Percentiles rank a stretch among this genome's conserved stretches.
Conservation (phyloP, 2,797 vertebrate species). For the Synaphobranchus kaupii region DNA sequence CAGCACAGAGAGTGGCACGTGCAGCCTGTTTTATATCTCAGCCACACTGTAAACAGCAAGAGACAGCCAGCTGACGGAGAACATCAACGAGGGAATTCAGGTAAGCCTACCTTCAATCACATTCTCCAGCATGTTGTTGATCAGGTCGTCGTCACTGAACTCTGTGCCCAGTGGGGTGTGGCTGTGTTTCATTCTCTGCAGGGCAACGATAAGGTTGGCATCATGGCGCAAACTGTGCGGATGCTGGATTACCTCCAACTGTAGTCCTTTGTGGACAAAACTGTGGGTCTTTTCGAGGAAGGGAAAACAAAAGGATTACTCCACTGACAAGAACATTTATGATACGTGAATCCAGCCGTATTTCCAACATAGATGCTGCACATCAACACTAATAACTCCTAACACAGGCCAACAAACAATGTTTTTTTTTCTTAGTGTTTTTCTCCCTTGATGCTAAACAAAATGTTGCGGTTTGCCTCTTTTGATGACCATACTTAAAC, state of each 20-base stretch:
- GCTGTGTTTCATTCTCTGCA: constrained; percentile 53
- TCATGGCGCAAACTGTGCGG: constrained; percentile 52
- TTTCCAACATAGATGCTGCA: too few relatives aligned
- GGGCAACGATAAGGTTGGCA: constrained; percentile 61
- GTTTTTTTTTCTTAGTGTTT: too few relatives aligned
- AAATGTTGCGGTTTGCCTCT: not conserved
- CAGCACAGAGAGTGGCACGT: too few relatives aligned
- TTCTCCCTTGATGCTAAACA: not conserved
- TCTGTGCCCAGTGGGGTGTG: constrained; percentile 4
- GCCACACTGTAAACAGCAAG: too few relatives aligned
- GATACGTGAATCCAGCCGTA: not conserved
- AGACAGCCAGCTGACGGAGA: too few relatives aligned
- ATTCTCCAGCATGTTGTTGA: constrained; percentile 57
- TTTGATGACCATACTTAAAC: too few relatives aligned
- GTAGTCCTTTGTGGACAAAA: constrained; percentile 46
- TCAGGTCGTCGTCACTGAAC: constrained; percentile 57
- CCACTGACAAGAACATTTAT: not conserved
- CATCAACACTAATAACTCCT: not conserved
- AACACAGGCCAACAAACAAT: not conserved
- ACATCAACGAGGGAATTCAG: not conserved
- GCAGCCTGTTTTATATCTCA: too few relatives aligned
- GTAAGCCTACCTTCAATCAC: constrained; percentile 58
- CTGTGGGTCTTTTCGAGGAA: not conserved
- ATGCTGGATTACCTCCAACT: constrained; percentile 53
- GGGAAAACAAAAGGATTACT: not conserved